These are phyloP conservation scores for Laticauda laticaudata DNA, from an alignment of 2,113 vertebrate genomes.

Conservation along the genomic window DNA sequence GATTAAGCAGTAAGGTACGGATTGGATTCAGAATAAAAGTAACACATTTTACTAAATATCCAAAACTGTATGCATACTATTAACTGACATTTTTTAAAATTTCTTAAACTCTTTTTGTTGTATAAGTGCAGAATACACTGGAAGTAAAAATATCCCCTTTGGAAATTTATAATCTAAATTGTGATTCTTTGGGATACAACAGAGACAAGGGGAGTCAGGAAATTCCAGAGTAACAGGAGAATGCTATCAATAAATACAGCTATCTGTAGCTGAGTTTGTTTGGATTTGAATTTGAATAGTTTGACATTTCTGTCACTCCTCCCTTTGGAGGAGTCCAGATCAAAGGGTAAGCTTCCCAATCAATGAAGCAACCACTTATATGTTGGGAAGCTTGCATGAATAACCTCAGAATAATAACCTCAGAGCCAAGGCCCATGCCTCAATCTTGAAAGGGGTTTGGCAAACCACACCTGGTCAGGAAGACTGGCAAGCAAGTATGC, in stretches of 20 bases:
- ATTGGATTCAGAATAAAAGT: not conserved
- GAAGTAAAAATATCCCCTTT: not conserved
- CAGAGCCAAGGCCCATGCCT: not conserved
- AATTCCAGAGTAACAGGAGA: not conserved
- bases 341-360: not conserved
- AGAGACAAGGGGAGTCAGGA: not conserved
- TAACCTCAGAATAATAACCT: not conserved
- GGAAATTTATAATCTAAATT: not conserved
- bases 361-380: not conserved
- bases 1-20: not conserved
- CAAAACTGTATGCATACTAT: not conserved
- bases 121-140: not conserved
- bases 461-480: not conserved
- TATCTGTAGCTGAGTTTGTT: not conserved
- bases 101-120: not conserved
- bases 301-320: not conserved
- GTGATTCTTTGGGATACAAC: not conserved
- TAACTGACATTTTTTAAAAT: not conserved
- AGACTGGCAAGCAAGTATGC: not conserved
- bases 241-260: not conserved
- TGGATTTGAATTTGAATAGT: not conserved
- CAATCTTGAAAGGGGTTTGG: not conserved
- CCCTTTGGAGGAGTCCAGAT: not conserved
- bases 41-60: not conserved
- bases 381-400: not conserved